Evolutionary conservation across 2,888 invertebrate species (phyloP).

Genomic region (Drosophila ezoana): DNA sequence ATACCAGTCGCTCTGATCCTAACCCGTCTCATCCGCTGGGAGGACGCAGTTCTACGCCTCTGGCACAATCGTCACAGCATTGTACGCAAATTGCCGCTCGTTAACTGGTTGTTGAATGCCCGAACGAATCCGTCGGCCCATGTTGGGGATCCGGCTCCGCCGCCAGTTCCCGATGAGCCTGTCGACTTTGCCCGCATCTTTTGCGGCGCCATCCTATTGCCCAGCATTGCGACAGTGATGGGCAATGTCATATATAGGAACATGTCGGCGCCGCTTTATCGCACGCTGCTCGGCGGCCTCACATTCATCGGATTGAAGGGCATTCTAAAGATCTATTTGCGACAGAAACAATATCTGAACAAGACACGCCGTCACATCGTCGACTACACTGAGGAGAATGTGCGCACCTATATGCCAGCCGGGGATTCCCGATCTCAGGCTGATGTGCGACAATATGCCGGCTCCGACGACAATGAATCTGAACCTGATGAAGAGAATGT

Average conservation of each 20-base stretch:
- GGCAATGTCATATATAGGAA: constrained; percentile 95
- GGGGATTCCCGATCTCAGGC: not conserved
- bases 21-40: constrained; percentile 98
- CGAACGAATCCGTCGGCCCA: constrained; percentile 86
- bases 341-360: constrained; percentile 95
- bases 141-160: constrained; percentile 86
- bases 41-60: constrained; percentile 93
- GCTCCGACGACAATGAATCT: constrained; percentile 8
- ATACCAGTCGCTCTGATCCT: constrained; percentile 97
- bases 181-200: constrained; percentile 94
- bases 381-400: constrained; percentile 90
- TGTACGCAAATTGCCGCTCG: constrained; percentile 87
- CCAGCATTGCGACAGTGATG: constrained; percentile 95
- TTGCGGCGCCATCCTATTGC: constrained; percentile 96
- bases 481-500: not conserved
- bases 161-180: constrained; percentile 89
- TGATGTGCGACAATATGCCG: constrained; percentile 27
- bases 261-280: constrained; percentile 94
- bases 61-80: constrained; percentile 88
- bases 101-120: constrained; percentile 84
- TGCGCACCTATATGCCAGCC: constrained; percentile 61
- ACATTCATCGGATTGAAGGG: constrained; percentile 97
- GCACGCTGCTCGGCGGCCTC: constrained; percentile 95
- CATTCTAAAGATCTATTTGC: constrained; percentile 96
- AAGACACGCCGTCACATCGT: constrained; percentile 95